A percentile compares a stretch with the other conserved stretches of the same genome.
Evolutionary conservation across 2,797 vertebrate genomes (phyloP).

Genomic region (Pantherophis alleghaniensis): DNA sequence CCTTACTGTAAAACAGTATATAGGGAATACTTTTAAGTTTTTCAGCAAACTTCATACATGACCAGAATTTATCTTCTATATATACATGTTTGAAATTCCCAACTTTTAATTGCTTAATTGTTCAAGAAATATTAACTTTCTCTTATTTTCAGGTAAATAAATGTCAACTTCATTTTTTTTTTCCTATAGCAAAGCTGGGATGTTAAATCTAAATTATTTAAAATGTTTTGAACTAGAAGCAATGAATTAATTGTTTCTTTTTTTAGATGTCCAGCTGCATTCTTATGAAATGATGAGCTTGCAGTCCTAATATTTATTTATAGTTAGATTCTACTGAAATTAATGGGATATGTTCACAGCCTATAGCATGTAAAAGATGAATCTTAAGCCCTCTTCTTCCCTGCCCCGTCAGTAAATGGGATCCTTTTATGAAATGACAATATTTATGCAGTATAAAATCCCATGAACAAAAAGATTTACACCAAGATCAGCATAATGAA

Average conservation of each 20-base stretch:
- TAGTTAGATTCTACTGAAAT: constrained; percentile 23
- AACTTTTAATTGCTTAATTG: constrained; percentile 54
- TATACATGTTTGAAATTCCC: constrained; percentile 17
- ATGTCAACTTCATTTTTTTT: constrained; percentile 42
- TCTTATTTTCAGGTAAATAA: constrained; percentile 51
- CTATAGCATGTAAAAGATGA: constrained; percentile 14
- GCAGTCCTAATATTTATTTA: constrained; percentile 33
- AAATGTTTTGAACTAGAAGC: constrained; percentile 27
- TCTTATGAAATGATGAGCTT: constrained; percentile 10
- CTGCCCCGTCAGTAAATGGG: constrained; percentile 19
- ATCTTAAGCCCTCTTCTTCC: constrained; percentile 21
- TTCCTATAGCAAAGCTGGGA: constrained; percentile 30
- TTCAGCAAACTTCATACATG: constrained; percentile 7
- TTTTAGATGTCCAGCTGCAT: constrained; percentile 35
- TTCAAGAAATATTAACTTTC: constrained; percentile 34
- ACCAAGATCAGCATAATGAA: not conserved
- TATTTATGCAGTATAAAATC: constrained; percentile 36
- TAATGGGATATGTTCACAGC: not conserved
- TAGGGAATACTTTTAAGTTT: not conserved
- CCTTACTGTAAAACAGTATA: not conserved
- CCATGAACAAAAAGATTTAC: constrained; percentile 15
- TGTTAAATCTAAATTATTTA: constrained; percentile 28
- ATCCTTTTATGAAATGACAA: constrained; percentile 19
- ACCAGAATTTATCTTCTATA: constrained; percentile 24
- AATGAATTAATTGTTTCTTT: constrained; percentile 34